Conservation (phyloP, 2,888 invertebrate species). For the Dorcus hopei region DNA sequence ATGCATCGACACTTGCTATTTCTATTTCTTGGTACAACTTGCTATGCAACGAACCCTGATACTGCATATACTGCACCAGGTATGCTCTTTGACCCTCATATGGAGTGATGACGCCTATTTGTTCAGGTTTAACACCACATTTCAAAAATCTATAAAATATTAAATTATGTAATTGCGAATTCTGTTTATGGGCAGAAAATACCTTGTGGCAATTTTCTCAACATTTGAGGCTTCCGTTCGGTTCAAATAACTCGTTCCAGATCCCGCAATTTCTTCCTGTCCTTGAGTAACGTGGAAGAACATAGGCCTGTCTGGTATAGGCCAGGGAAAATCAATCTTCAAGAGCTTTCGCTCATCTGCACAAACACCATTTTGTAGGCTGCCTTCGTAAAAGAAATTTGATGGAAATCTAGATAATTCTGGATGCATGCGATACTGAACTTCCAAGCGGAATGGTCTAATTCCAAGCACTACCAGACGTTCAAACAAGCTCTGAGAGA, state of each 20-base stretch:
- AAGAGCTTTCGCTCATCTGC: slow-evolving; percentile 88
- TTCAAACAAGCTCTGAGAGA: slow-evolving; percentile 96
- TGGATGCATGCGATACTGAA: slow-evolving; percentile 99
- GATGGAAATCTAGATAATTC: slow-evolving; percentile 96
- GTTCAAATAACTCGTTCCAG: slow-evolving; percentile 97
- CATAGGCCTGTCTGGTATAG: slow-evolving; percentile 93
- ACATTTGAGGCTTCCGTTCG: slow-evolving; percentile 98
- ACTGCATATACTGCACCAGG: slow-evolving; percentile 97
- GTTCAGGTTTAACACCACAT: slow-evolving; percentile 94
- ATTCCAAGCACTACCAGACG: slow-evolving; percentile 95
- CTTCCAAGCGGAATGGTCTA: slow-evolving; percentile 92
- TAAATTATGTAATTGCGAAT: not conserved
- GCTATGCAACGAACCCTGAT: slow-evolving; percentile 93
- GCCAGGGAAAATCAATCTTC: slow-evolving; percentile 98
- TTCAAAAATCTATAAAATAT: slow-evolving; percentile 71
- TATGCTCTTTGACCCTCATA: slow-evolving; percentile 99
- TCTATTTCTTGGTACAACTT: slow-evolving; percentile 98
- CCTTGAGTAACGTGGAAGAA: slow-evolving; percentile 98
- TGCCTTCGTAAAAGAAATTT: slow-evolving; percentile 99
- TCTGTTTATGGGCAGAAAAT: slow-evolving; percentile 6
- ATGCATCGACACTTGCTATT: slow-evolving; percentile 99
- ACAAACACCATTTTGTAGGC: slow-evolving; percentile 97
- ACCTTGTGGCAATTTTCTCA: slow-evolving; percentile 88
- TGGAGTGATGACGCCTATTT: slow-evolving; percentile 98
- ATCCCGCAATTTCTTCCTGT: slow-evolving; percentile 97